Percentiles rank a stretch among this genome's conserved stretches.
phyloP scores from a whole-genome alignment of 2,888 invertebrate species.

The Netelia melanura region DNA sequence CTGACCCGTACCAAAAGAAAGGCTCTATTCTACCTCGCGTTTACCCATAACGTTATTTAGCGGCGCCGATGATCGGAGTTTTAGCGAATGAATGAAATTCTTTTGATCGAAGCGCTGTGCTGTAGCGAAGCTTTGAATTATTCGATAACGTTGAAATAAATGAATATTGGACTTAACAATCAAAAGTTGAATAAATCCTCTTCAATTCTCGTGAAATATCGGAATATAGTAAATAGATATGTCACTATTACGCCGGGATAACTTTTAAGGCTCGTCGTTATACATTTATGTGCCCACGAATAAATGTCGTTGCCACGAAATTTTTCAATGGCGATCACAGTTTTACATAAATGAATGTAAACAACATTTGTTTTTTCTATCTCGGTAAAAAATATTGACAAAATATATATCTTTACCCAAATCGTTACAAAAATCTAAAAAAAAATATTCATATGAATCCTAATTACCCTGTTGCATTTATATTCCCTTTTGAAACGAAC shows the following conservation, averaged over 20 bases:
- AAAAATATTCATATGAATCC: no score
- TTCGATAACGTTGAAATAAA: not conserved
- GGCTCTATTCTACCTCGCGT: no score
- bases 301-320: not conserved
- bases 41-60: no score
- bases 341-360: not conserved
- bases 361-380: no score
- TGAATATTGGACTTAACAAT: not conserved
- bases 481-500: no score
- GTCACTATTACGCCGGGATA: not conserved
- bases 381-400: no score
- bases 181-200: slow-evolving; percentile 1
- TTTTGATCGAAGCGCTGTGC: not conserved
- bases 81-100: no score
- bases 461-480: no score
- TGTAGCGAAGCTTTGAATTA: not conserved
- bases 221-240: not conserved
- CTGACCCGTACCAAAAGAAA: not conserved
- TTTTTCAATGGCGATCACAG: not conserved
- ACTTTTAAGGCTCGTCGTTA: not conserved
- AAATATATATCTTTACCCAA: no score
- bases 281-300: no score
- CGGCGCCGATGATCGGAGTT: no score
- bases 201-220: not conserved
- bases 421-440: no score